These are phyloP conservation scores for Aramus guarauna DNA, from an alignment of 2,113 vertebrate species.

Conservation along the genomic window DNA sequence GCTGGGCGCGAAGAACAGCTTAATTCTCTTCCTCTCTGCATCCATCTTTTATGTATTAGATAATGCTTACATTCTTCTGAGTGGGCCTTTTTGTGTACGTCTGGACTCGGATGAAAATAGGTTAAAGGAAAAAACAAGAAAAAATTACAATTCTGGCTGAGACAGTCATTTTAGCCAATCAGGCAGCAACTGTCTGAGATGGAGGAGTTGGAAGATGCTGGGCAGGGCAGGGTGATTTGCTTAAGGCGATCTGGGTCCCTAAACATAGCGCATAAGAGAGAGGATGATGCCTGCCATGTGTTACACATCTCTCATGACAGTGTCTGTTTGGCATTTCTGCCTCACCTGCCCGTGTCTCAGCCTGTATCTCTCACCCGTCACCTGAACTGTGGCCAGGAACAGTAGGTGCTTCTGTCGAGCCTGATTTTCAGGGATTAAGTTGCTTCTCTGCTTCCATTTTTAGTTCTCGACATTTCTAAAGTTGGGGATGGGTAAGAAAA, in stretches of 20 bases:
- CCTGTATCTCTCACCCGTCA: background rate
- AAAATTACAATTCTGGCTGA: background rate
- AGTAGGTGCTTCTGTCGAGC: background rate
- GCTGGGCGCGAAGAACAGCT: constrained; percentile 33
- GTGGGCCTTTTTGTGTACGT: background rate
- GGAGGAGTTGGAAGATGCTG: background rate
- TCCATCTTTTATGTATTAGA: background rate
- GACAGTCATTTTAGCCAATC: background rate
- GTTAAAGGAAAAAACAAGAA: background rate
- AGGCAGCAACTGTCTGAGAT: background rate
- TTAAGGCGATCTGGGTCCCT: background rate
- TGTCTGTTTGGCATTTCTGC: constrained; percentile 17
- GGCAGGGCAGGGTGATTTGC: constrained; percentile 12
- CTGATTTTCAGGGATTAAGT: background rate
- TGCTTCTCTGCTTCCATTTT: background rate
- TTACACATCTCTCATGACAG: constrained; percentile 26
- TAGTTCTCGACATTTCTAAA: background rate
- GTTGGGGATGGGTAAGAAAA: background rate
- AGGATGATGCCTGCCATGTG: constrained; percentile 18
- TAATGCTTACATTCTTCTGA: background rate
- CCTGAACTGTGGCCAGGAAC: constrained; percentile 13
- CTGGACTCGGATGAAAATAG: background rate
- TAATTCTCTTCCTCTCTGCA: constrained; percentile 24
- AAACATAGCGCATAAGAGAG: background rate
- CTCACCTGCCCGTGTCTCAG: constrained; percentile 24